Base-by-base conservation (phyloP, 64 coral and sea anemone species). In the Montipora foliosa region DNA sequence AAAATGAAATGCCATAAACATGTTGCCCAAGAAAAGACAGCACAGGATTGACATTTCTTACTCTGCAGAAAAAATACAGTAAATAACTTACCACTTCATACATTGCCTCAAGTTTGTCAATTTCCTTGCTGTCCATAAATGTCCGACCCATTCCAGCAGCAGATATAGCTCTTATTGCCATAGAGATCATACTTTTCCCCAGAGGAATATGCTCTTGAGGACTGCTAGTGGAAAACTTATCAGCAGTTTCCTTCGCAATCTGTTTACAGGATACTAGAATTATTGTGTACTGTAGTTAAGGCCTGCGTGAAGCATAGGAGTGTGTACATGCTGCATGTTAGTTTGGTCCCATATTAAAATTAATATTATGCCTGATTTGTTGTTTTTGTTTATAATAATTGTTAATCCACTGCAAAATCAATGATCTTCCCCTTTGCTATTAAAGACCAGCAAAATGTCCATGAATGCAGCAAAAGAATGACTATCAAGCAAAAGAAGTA, bases 161-260 rank as follows among this genome's bases (percentile, higher is more conserved):
- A 82, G 24, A 82, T 82, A 82, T 82, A 12, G 80, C 80, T 25
- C 55, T 62, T 22, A 82, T 82, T 64, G 80, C 25, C 80, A 82
- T 82, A 22, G 57, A 11, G 13, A 82, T 4, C 80, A 82, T 82
- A 44, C 5, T 44, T 17, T 82, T 82, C 25, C 55, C 80, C 11
- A 82, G 22, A 8, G 58, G 58, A 82, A 82, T 4, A 86, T 86
- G 82, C 20, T 86, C 82, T 71, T 86, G 37, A 71, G 46, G 16
- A 86, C 82, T 50, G 20, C 66, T 48, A 0, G 17, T 69, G 8
- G 82, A 66, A 71, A 86, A 72, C 6, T 49, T 70, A 37, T 73
- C 66, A 2, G 82, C 82, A 19, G 82, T 72, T 70, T 86, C 82
- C 49, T 86, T 86, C 8, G 82, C 82, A 86, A 86, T 71, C 82